Conservation (phyloP, 1,140 invertebrate species). For the Drosophila pachea region DNA sequence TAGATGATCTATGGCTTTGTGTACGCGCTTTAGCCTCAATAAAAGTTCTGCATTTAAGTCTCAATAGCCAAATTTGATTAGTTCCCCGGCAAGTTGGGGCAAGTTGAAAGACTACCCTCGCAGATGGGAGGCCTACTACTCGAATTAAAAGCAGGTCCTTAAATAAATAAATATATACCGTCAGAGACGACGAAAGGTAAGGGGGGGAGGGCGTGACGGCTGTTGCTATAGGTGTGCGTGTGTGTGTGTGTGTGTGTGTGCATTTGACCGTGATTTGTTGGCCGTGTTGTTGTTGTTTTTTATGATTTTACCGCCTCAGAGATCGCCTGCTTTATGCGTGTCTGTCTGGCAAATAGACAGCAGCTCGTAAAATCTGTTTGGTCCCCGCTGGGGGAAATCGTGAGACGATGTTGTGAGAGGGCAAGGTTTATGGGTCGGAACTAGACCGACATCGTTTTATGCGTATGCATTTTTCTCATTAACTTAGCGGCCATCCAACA, state of each 20-base stretch:
- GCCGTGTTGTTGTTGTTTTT: conserved; percentile 38
- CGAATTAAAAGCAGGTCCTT: too few relatives aligned
- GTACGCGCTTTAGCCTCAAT: too few relatives aligned
- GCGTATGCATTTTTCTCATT: conserved; percentile 69
- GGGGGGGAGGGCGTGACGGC: too few relatives aligned
- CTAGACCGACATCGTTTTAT: conserved; percentile 62
- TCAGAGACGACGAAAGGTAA: too few relatives aligned
- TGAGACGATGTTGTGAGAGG: background rate
- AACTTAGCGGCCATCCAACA: conserved; percentile 46
- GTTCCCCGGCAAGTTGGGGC: too few relatives aligned
- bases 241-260: background rate
- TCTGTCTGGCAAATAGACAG: conserved; percentile 45
- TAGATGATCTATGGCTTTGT: too few relatives aligned
- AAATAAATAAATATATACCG: too few relatives aligned
- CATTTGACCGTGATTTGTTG: conserved; percentile 18
- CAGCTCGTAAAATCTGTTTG: conserved; percentile 56
- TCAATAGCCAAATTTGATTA: too few relatives aligned
- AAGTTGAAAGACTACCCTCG: too few relatives aligned
- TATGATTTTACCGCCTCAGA: conserved; percentile 51
- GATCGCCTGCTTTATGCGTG: conserved; percentile 58
- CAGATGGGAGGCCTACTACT: too few relatives aligned
- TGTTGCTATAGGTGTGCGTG: too few relatives aligned
- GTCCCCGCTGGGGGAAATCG: background rate
- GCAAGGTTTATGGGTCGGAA: conserved; percentile 67
- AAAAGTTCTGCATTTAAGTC: too few relatives aligned